These are phyloP conservation scores for Megalonaias nervosa DNA, from an alignment of 1,140 invertebrate genomes.

Conservation along the genomic window DNA sequence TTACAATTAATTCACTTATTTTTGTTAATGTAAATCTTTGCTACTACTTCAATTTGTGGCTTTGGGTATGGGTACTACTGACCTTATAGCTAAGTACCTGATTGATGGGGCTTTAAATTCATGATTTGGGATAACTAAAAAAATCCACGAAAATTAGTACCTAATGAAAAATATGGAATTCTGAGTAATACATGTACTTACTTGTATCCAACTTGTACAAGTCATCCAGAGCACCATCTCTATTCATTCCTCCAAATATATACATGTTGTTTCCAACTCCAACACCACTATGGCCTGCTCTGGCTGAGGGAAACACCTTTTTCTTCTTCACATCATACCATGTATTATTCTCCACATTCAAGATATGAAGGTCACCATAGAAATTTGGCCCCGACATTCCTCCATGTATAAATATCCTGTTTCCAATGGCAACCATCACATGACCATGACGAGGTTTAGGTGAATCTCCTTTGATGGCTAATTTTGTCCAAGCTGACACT, in stretches of 20 bases:
- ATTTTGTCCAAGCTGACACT: constrained; percentile 58
- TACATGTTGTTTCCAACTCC: constrained; percentile 56
- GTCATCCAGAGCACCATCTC: constrained; percentile 68
- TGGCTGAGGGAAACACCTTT: constrained; percentile 57
- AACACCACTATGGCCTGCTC: constrained; percentile 67
- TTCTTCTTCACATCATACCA: constrained; percentile 65
- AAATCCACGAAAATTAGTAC: too few relatives aligned
- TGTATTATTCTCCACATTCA: constrained; percentile 64
- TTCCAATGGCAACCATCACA: constrained; percentile 60
- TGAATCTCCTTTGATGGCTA: constrained; percentile 59
- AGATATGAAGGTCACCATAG: constrained; percentile 69
- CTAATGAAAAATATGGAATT: too few relatives aligned
- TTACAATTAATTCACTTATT: too few relatives aligned
- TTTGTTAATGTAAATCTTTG: too few relatives aligned
- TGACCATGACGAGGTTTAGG: constrained; percentile 71
- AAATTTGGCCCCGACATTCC: constrained; percentile 69
- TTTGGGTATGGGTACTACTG: too few relatives aligned
- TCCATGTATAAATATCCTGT: constrained; percentile 68
- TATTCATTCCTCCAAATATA: constrained; percentile 70
- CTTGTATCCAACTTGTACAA: constrained; percentile 65
- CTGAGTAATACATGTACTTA: constrained; percentile 30
- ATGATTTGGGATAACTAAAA: too few relatives aligned
- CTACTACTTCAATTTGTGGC: too few relatives aligned
- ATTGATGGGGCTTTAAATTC: too few relatives aligned
- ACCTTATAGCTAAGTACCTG: too few relatives aligned